These are phyloP conservation scores for Drosophila equinoxialis DNA, from an alignment of 1,140 invertebrate genomes.

Conservation along the genomic window DNA sequence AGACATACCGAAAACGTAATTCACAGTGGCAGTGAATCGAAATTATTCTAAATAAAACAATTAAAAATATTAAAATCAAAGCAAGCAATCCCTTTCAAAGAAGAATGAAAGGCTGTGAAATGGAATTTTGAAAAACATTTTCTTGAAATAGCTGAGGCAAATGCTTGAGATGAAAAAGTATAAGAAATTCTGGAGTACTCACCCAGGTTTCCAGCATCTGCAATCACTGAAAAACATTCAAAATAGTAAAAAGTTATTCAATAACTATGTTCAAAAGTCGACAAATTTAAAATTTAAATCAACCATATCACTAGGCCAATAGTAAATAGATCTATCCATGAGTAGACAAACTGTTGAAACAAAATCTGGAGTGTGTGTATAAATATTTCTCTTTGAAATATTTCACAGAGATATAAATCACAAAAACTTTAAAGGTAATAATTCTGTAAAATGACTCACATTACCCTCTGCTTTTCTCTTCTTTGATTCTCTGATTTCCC, in stretches of 20 bases:
- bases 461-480: background rate
- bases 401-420: background rate
- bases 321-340: too few relatives aligned
- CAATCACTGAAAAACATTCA: background rate
- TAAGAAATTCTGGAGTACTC: background rate
- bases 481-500: background rate
- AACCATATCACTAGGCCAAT: too few relatives aligned
- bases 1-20: background rate
- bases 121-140: too few relatives aligned
- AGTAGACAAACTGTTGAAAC: background rate
- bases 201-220: background rate
- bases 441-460: slow-evolving; percentile 9
- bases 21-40: background rate
- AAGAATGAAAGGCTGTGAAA: too few relatives aligned
- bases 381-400: slow-evolving; percentile 5
- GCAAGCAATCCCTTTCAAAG: too few relatives aligned
- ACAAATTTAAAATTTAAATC: too few relatives aligned
- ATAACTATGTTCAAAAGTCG: background rate
- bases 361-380: background rate
- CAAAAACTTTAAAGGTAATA: slow-evolving; percentile 6
- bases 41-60: background rate
- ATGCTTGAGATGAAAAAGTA: background rate
- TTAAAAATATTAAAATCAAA: too few relatives aligned
- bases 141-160: too few relatives aligned
- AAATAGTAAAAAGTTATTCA: background rate